Evolutionary conservation across 2,797 vertebrate species (phyloP).

Genomic region (Bradypus variegatus): DNA sequence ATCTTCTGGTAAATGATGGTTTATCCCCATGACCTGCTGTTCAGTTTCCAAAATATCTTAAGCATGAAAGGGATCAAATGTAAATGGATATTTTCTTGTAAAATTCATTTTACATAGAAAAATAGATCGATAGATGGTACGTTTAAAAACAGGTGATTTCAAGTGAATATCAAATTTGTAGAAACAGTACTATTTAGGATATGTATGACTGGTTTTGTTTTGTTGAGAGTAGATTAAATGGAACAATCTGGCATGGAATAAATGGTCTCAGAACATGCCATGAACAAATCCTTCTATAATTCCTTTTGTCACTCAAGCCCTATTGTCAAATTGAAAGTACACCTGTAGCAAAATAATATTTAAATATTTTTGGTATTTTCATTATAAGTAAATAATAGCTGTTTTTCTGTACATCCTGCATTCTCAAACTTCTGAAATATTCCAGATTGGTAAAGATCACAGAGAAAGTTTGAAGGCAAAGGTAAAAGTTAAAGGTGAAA

Average conservation of each 20-base stretch:
- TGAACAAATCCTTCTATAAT: neutral
- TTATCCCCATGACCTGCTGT: neutral
- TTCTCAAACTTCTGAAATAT: neutral
- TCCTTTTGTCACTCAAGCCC: neutral
- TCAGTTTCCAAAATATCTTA: constrained; percentile 10
- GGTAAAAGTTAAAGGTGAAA: neutral
- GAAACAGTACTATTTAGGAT: neutral
- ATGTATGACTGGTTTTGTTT: neutral
- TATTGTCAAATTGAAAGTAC: neutral
- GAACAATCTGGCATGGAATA: neutral
- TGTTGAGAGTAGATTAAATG: neutral
- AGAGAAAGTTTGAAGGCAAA: neutral
- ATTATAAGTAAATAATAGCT: neutral
- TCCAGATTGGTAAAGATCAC: neutral
- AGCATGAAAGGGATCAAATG: neutral
- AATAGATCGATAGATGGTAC: neutral
- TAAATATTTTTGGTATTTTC: neutral
- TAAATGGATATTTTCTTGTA: neutral
- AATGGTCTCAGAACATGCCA: neutral
- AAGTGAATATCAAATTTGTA: neutral
- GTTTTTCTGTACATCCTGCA: neutral
- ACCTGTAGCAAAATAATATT: neutral
- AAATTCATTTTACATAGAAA: neutral
- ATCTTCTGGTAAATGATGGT: neutral
- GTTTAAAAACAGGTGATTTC: neutral